phyloP scores from a whole-genome alignment of 2,113 vertebrate species.

The Podiceps cristatus region DNA sequence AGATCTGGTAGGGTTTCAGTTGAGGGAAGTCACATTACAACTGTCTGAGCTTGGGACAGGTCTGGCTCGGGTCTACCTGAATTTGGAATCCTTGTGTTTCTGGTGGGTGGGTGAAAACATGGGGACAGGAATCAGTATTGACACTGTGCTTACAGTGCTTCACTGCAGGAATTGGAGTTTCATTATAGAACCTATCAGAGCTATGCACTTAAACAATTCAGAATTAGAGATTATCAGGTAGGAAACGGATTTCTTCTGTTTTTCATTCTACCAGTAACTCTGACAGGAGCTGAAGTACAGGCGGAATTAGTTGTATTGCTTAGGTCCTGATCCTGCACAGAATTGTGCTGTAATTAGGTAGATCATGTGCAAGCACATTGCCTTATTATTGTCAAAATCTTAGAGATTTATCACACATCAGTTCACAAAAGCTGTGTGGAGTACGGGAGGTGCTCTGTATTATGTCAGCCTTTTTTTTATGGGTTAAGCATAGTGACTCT shows the following conservation, averaged over 20 bases:
- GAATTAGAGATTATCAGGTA: fast-evolving
- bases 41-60: fast-evolving
- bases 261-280: neutral
- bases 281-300: neutral
- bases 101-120: neutral
- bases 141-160: fast-evolving
- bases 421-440: neutral
- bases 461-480: no score
- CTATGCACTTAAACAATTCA: fast-evolving
- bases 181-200: fast-evolving
- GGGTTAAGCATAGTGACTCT: fast-evolving
- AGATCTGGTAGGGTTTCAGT: fast-evolving
- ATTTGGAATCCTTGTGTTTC: neutral
- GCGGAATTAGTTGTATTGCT: neutral
- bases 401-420: neutral
- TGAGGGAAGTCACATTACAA: fast-evolving
- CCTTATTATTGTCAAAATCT: neutral
- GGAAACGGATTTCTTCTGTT: neutral
- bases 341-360: fast-evolving
- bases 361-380: fast-evolving
- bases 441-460: neutral
- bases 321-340: neutral
- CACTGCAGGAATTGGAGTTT: fast-evolving
- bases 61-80: neutral
- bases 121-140: fast-evolving